Evolutionary conservation across 2,113 vertebrate species (phyloP).

Genomic region (Hypomesus transpacificus): DNA sequence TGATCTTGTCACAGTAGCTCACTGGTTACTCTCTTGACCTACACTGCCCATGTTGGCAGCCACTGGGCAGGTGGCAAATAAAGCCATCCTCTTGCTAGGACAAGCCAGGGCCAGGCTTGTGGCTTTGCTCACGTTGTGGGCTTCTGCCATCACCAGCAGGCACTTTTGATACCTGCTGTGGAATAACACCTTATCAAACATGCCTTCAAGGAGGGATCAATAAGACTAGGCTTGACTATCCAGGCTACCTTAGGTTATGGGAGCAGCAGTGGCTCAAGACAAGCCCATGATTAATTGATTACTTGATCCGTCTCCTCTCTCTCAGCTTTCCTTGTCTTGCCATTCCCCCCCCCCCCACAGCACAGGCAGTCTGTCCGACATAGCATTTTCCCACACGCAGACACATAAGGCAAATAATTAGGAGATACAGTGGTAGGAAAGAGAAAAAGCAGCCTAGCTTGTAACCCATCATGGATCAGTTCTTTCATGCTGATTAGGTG

Average conservation of each 20-base stretch:
- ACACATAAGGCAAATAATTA: background rate
- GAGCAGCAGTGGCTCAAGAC: slow-evolving; percentile 32
- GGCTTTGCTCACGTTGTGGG: background rate
- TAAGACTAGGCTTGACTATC: slow-evolving; percentile 4
- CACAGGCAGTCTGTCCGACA: no score
- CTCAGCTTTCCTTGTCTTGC: slow-evolving; percentile 29
- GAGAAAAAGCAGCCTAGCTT: background rate
- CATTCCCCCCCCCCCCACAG: background rate
- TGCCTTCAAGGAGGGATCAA: background rate
- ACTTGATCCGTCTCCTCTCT: slow-evolving; percentile 17
- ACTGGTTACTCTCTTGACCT: no score
- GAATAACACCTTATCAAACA: background rate
- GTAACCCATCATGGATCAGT: background rate
- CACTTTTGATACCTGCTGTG: background rate
- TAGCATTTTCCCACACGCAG: background rate
- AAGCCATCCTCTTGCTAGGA: no score
- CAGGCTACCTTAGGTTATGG: slow-evolving; percentile 32
- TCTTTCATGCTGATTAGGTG: background rate
- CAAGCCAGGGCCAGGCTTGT: background rate
- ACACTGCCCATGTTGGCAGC: no score
- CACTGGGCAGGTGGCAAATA: no score
- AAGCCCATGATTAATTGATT: slow-evolving; percentile 44
- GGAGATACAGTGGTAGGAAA: no score
- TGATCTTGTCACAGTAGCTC: no score
- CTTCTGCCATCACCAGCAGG: background rate